phyloP scores from a whole-genome alignment of 2,888 invertebrate genomes.

The Dicyrtomina minuta region DNA sequence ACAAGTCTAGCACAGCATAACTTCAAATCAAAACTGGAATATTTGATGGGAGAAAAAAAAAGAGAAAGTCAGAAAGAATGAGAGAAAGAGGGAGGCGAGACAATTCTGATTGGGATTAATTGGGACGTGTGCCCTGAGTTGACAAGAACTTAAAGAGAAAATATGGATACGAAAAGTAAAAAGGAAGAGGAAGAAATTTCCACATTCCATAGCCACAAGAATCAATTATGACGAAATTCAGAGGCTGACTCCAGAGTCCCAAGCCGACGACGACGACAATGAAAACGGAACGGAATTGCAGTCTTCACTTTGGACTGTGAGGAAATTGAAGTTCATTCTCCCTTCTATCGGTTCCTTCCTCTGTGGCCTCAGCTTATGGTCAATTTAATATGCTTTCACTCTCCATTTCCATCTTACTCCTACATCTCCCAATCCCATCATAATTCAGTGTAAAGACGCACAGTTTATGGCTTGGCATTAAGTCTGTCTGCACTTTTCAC shows the following conservation, averaged over 20 bases:
- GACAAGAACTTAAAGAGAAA: not conserved
- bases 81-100: not conserved
- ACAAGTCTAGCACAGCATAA: no score
- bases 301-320: slow-evolving; percentile 19
- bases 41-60: not conserved
- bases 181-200: slow-evolving; percentile 7
- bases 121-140: slow-evolving; percentile 2
- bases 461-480: no score
- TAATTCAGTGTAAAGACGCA: not conserved
- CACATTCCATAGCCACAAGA: slow-evolving; percentile 16
- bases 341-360: slow-evolving; percentile 25
- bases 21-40: no score
- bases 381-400: not conserved
- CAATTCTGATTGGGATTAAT: not conserved
- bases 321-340: slow-evolving; percentile 31
- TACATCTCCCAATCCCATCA: not conserved
- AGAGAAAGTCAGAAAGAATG: not conserved
- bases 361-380: not conserved
- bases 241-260: no score
- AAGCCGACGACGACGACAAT: slow-evolving; percentile 23
- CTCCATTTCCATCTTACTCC: not conserved
- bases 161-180: not conserved
- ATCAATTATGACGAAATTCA: slow-evolving; percentile 32
- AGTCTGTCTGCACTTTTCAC: not conserved
- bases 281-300: no score